Base-by-base conservation (phyloP, 1,140 invertebrate genomes). In the Condylostylus longicornis region DNA sequence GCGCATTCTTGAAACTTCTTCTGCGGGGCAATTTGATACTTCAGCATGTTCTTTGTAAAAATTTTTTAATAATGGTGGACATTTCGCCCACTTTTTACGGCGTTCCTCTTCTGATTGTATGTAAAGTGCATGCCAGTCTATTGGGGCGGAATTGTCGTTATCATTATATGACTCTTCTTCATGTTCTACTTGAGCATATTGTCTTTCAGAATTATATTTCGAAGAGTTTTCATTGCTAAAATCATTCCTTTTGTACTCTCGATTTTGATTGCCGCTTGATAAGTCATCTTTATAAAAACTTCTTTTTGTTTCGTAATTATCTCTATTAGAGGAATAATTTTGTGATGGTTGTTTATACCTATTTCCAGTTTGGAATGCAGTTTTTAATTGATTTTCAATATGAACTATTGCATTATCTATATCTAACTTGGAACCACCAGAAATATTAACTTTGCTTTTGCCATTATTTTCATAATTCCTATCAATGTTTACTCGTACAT, bases 21-120 rank as follows among this genome's bases (percentile, higher is more conserved):
- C 61, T 2, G 59, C 39, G 19, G 68, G 51, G 68, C 89, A 75
- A 14, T 68, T 67, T 14, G 71, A 61, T 3, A 93, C 71, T 43
- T 64, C 62, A 1, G 74, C 72, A 51, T 81, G 69, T 67, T 93
- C 88, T 44, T 70, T 60, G 49, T 94, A 95, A 51, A 94, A 89
- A 48, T 87, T 63, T 60, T 91, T 93, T 3, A 70, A 64, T 12
- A 91, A 67, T 3, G 68, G 60, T 1, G 78, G 75, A 14, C 74
- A 63, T 40, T 71, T 66, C 2, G 68, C 66, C 70, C 73, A 82
- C 39, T 69, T 69, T 33, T 63, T 61, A 35, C 66, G 61, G 37
- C 70, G 65, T 7, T 50, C 54, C 40, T 59, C 45, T 37, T 75
- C 68, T n/a, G n/a, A n/a, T 66, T 78, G 53, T 37, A 35, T 12